Conservation (phyloP, 2,797 vertebrate genomes). For the Sarcoramphus papa region DNA sequence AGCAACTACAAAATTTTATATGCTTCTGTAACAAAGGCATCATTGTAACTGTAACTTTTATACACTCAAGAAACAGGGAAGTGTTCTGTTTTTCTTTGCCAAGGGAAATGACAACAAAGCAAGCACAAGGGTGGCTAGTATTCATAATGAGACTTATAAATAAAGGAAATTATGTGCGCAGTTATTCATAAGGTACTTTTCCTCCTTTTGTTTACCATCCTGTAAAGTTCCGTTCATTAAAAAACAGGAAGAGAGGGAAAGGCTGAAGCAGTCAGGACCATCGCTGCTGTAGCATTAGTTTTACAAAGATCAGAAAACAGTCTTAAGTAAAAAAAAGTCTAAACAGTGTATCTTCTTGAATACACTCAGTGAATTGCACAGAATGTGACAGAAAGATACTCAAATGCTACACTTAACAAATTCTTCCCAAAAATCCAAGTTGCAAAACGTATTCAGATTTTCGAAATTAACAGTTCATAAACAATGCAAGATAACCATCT, state of each 20-base stretch:
- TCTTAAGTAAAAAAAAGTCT: neutral
- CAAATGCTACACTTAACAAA: neutral
- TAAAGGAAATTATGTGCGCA: constrained; percentile 58
- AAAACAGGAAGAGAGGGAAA: constrained; percentile 64
- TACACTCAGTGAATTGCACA: neutral
- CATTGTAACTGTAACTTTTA: neutral
- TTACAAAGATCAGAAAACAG: neutral
- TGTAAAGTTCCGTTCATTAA: constrained; percentile 52
- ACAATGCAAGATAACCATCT: neutral
- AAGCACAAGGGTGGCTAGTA: constrained; percentile 40
- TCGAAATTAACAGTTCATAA: neutral
- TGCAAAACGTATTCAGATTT: neutral
- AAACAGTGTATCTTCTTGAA: neutral
- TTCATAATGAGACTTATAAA: constrained; percentile 53
- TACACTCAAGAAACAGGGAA: neutral
- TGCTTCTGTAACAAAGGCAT: neutral
- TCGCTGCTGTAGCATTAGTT: neutral
- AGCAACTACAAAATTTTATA: neutral
- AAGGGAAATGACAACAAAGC: constrained; percentile 51
- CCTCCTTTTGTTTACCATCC: constrained; percentile 67
- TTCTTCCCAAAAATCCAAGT: neutral
- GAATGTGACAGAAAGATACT: neutral
- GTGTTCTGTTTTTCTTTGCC: constrained; percentile 1
- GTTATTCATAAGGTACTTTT: constrained; percentile 61
- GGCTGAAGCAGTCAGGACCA: constrained; percentile 7